Percentiles rank a stretch among this genome's conserved stretches.
Evolutionary conservation across 1,140 invertebrate species (phyloP).

Genomic region (Bombyx mandarina): DNA sequence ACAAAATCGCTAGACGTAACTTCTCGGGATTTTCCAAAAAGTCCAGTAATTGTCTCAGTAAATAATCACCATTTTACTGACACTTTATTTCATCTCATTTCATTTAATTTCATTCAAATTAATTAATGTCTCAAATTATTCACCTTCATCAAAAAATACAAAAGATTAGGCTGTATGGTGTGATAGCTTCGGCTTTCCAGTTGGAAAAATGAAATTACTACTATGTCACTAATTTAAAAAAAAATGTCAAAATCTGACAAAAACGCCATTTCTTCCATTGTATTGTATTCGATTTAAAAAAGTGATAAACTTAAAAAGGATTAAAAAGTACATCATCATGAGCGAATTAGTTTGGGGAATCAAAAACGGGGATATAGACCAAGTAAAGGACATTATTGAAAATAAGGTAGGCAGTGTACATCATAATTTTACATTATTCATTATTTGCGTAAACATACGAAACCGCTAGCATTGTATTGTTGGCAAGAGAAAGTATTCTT

Average conservation of each 20-base stretch:
- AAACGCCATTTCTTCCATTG: slow-evolving; percentile 16
- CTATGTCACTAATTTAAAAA: too few relatives aligned
- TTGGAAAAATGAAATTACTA: too few relatives aligned
- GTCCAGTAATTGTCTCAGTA: too few relatives aligned
- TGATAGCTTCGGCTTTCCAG: too few relatives aligned
- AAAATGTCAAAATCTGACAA: not conserved
- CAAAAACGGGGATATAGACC: slow-evolving; percentile 94
- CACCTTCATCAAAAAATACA: too few relatives aligned
- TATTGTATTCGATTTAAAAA: slow-evolving; percentile 16
- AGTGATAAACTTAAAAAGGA: slow-evolving; percentile 8
- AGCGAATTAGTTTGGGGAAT: slow-evolving; percentile 92
- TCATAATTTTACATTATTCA: slow-evolving; percentile 4
- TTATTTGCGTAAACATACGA: slow-evolving; percentile 11
- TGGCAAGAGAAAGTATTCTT: slow-evolving; percentile 23
- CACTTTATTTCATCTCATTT: too few relatives aligned
- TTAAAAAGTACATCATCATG: slow-evolving; percentile 69
- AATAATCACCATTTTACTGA: too few relatives aligned
- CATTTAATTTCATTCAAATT: too few relatives aligned
- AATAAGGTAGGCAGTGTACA: slow-evolving; percentile 76
- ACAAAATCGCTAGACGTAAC: too few relatives aligned
- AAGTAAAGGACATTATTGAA: slow-evolving; percentile 89
- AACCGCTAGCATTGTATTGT: slow-evolving; percentile 11
- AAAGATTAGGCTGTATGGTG: too few relatives aligned
- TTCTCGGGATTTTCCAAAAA: too few relatives aligned
- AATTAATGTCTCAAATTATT: too few relatives aligned